phyloP scores from a whole-genome alignment of 92 coral and sea anemone species.

The Epizoanthus ramosus region DNA sequence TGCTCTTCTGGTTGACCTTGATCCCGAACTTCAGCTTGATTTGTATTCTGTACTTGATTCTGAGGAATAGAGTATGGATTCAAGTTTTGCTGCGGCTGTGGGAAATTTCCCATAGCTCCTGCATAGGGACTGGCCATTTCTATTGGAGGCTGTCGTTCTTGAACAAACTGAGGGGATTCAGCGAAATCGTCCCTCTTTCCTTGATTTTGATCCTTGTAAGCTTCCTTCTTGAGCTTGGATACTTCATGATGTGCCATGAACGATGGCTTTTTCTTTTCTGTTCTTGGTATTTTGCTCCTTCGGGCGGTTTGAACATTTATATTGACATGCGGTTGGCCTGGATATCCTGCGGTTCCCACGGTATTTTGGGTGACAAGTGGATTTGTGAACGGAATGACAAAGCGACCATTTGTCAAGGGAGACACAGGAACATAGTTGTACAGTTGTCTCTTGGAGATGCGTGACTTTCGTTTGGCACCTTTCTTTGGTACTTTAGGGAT shows the following conservation, averaged over 20 bases:
- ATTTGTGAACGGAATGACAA: conserved; percentile 41
- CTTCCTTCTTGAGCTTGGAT: conserved; percentile 9
- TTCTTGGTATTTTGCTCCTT: conserved; percentile 39
- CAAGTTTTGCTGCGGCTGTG: conserved; percentile 7
- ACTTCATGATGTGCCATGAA: neutral
- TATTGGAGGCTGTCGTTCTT: neutral
- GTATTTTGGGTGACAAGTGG: conserved; percentile 3
- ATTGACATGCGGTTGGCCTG: conserved; percentile 54
- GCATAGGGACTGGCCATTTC: neutral
- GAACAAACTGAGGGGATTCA: neutral
- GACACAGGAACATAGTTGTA: conserved; percentile 57
- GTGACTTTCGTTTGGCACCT: conserved; percentile 37
- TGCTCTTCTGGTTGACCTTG: conserved; percentile 21
- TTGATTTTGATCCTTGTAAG: neutral
- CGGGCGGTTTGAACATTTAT: conserved; percentile 51
- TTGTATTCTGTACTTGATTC: neutral
- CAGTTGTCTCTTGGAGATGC: conserved; percentile 66
- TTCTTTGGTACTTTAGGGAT: conserved; percentile 66
- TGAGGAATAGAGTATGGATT: neutral
- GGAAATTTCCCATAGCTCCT: neutral
- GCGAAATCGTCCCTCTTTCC: conserved; percentile 23
- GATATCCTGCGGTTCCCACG: conserved; percentile 32
- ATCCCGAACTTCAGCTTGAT: conserved; percentile 6
- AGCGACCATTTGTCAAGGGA: conserved; percentile 49
- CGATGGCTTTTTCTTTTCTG: conserved; percentile 1